Evolutionary conservation across 1,140 invertebrate genomes (phyloP).

Genomic region (Paraescarpia echinospica): DNA sequence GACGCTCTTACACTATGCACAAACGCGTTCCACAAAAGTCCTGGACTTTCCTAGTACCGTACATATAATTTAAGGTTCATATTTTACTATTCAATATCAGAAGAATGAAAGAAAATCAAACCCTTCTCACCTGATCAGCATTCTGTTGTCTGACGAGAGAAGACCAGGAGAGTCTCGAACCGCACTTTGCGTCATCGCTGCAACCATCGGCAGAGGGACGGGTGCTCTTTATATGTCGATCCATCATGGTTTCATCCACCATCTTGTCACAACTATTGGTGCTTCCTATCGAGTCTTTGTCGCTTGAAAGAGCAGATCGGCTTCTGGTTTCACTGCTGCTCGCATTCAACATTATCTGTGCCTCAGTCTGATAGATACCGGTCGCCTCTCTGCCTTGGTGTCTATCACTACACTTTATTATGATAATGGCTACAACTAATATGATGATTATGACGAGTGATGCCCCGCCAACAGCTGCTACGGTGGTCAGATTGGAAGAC

Average conservation of each 20-base stretch:
- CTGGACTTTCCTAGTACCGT: too few relatives aligned
- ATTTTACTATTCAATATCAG: too few relatives aligned
- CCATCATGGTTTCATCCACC: not conserved
- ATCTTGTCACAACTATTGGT: not conserved
- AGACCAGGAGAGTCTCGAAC: not conserved
- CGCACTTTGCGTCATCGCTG: not conserved
- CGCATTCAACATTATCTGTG: slow-evolving; percentile 10
- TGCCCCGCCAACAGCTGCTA: not conserved
- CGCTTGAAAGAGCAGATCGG: not conserved
- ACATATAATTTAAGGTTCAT: too few relatives aligned
- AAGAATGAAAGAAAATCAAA: not conserved
- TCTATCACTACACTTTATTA: slow-evolving; percentile 13
- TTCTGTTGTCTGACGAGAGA: not conserved
- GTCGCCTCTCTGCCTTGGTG: not conserved
- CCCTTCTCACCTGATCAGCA: not conserved
- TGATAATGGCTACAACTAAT: slow-evolving; percentile 6
- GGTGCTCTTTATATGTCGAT: not conserved
- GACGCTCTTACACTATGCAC: too few relatives aligned
- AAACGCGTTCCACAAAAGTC: too few relatives aligned
- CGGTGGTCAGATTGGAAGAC: slow-evolving; percentile 12
- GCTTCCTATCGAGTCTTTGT: not conserved
- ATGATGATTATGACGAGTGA: slow-evolving; percentile 14
- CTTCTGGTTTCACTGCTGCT: slow-evolving; percentile 3
- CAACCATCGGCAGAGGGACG: not conserved
- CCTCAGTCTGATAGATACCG: not conserved